Conservation (phyloP, 2,797 vertebrate species). For the Clarias pachynema region DNA sequence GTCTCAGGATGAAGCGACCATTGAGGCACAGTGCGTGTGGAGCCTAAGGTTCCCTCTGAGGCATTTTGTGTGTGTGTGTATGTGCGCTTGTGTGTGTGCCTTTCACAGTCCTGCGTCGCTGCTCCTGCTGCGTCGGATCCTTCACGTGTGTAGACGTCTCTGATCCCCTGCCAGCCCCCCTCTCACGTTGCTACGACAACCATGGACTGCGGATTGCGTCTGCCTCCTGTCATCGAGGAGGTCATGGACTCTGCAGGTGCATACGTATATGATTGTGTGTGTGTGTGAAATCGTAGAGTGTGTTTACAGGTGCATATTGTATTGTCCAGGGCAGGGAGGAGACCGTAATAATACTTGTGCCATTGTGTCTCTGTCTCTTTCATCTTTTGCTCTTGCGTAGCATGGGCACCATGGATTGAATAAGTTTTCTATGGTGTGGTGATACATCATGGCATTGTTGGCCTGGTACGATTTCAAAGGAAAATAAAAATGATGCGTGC, state of each 20-base stretch:
- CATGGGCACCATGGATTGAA: neutral
- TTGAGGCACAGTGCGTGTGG: slow-evolving; percentile 46
- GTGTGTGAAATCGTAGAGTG: slow-evolving; percentile 16
- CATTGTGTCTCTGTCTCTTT: neutral
- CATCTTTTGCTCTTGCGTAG: neutral
- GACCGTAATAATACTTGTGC: neutral
- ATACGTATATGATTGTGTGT: slow-evolving; percentile 51
- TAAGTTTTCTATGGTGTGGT: slow-evolving; percentile 3
- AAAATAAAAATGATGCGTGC: too few species aligned
- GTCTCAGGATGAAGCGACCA: slow-evolving; percentile 47
- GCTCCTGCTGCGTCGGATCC: slow-evolving; percentile 45
- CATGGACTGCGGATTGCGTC: slow-evolving; percentile 76
- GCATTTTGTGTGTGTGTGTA: slow-evolving; percentile 1
- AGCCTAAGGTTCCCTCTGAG: slow-evolving; percentile 45
- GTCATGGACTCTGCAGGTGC: slow-evolving; percentile 73
- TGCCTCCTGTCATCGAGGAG: slow-evolving; percentile 79
- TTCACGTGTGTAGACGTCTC: slow-evolving; percentile 40
- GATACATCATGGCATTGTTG: neutral
- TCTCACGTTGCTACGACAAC: slow-evolving; percentile 51
- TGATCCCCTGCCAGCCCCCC: slow-evolving; percentile 6
- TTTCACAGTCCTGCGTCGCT: slow-evolving; percentile 34
- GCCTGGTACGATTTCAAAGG: neutral
- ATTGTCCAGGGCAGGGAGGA: neutral
- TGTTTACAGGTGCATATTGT: slow-evolving; percentile 21
- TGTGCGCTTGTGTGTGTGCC: neutral